These are phyloP conservation scores for Amphiprion percula DNA, from an alignment of 2,113 vertebrate species.

Conservation along the genomic window DNA sequence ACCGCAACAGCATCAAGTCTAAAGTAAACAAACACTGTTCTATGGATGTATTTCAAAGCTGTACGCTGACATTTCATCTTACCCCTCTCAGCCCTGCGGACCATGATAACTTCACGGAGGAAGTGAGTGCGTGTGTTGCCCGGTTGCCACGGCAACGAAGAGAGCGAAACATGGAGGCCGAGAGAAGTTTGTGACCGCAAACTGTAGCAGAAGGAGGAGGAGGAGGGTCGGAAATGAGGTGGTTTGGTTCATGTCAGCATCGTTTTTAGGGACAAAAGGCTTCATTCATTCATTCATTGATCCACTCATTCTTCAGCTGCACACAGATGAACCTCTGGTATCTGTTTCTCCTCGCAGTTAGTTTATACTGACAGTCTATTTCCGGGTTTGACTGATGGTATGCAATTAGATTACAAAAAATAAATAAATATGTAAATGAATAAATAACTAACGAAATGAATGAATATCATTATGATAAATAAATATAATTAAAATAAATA, in stretches of 20 bases:
- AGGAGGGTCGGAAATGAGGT: constrained; percentile 7
- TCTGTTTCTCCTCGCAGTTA: no score
- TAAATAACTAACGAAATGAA: no score
- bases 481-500: no score
- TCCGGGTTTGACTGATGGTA: no score
- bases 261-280: constrained; percentile 19
- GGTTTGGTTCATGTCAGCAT: constrained; percentile 4
- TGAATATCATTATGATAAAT: no score
- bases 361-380: no score
- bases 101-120: constrained; percentile 32
- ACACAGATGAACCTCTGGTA: constrained; percentile 18
- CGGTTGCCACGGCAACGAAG: constrained; percentile 79
- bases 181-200: constrained; percentile 16
- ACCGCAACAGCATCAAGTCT: no score
- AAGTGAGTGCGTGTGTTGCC: constrained; percentile 69
- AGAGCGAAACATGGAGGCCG: constrained; percentile 53
- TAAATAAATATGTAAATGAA: no score
- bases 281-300: no score
- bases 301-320: not conserved
- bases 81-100: constrained; percentile 22
- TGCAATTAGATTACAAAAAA: no score
- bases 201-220: not conserved
- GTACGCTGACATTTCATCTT: constrained; percentile 11
- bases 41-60: not conserved
- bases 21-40: not conserved